Evolutionary conservation across 2,888 invertebrate species (phyloP).

Genomic region (Neoitamus cyanurus): DNA sequence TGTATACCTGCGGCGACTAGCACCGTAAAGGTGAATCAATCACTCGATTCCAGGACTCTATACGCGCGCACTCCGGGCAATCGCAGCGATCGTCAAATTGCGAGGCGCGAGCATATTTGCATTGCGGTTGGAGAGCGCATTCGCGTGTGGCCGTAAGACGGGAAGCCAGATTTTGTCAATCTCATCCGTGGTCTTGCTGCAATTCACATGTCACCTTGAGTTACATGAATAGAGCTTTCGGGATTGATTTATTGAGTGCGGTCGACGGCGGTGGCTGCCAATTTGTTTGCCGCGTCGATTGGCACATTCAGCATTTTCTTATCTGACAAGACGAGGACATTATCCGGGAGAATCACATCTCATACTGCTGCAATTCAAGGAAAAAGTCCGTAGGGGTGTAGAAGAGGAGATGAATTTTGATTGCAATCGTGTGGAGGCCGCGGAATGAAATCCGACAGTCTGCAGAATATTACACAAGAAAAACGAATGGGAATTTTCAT

Average conservation of each 20-base stretch:
- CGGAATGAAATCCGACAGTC: not conserved
- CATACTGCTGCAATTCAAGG: not conserved
- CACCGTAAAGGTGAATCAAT: conserved; percentile 4
- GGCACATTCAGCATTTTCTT: not conserved
- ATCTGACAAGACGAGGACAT: not conserved
- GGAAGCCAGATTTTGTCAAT: conserved; percentile 44
- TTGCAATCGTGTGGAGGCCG: not conserved
- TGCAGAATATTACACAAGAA: not conserved
- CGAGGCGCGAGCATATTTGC: conserved; percentile 18
- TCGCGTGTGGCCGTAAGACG: conserved; percentile 21
- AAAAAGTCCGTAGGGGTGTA: not conserved
- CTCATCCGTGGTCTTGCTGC: not conserved
- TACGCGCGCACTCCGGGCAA: not conserved
- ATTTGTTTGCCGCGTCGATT: not conserved
- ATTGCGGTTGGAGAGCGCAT: not conserved
- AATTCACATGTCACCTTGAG: conserved; percentile 27
- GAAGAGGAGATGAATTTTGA: not conserved
- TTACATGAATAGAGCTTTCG: not conserved
- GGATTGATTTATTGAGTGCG: not conserved
- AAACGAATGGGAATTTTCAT: not conserved
- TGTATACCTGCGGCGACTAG: conserved; percentile 7
- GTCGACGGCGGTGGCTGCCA: not conserved
- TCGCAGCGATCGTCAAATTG: not conserved
- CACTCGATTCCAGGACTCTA: not conserved
- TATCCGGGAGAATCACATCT: not conserved